A percentile compares a stretch with the other conserved stretches of the same genome.
phyloP scores from a whole-genome alignment of 1,140 invertebrate genomes.

The Cherax quadricarinatus region DNA sequence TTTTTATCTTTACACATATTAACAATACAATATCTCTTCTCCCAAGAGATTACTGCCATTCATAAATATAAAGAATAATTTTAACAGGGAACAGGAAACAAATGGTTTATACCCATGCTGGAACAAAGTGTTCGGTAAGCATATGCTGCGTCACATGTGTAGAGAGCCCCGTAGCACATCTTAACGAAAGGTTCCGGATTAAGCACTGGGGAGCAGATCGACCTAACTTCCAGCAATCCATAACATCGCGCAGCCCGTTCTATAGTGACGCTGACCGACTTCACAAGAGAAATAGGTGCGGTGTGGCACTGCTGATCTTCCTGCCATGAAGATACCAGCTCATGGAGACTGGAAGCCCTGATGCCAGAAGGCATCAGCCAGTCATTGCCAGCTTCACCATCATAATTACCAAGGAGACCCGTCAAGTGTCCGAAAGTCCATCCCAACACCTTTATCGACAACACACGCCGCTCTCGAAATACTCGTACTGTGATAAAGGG shows the following conservation, averaged over 20 bases:
- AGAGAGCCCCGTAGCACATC: neutral
- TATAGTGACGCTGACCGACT: neutral
- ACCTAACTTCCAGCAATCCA: neutral
- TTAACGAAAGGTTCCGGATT: conserved; percentile 37
- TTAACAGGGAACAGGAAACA: neutral
- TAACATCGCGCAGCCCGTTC: neutral
- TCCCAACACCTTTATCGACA: conserved; percentile 29
- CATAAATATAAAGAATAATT: no score
- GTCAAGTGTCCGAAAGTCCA: conserved; percentile 41
- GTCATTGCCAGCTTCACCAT: conserved; percentile 41
- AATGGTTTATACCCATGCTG: neutral
- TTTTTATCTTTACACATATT: no score
- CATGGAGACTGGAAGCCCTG: conserved; percentile 24
- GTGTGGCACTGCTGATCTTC: conserved; percentile 34
- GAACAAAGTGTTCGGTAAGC: conserved; percentile 29
- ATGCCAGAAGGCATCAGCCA: conserved; percentile 32
- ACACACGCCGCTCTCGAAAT: neutral
- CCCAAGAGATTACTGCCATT: no score
- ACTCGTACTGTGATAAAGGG: neutral
- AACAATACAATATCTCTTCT: no score
- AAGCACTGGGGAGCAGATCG: neutral
- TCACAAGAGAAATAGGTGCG: conserved; percentile 4
- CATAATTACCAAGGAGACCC: conserved; percentile 45
- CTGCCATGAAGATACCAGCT: conserved; percentile 52
- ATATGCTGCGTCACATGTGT: neutral